These are phyloP conservation scores for Caenorhabditis sp. DNA, from an alignment of 2,888 invertebrate genomes.

Conservation along the genomic window DNA sequence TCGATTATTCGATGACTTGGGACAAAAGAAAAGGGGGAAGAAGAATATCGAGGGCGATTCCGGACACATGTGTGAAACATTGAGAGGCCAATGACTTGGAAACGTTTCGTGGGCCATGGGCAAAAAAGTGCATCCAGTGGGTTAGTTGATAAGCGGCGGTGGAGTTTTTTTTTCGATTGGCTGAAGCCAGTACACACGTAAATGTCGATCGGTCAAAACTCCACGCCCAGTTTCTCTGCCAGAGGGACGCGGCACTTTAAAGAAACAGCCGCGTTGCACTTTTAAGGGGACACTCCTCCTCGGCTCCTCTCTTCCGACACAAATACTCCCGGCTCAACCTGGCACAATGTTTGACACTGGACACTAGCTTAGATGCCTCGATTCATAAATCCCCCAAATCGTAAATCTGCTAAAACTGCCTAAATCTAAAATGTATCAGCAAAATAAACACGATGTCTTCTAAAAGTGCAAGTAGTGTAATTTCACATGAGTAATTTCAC, in stretches of 20 bases:
- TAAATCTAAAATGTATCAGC: not conserved
- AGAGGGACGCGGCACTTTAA: conserved; percentile 4
- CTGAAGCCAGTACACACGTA: conserved; percentile 14
- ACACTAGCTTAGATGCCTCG: not conserved
- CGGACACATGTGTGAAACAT: conserved; percentile 32
- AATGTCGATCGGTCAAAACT: conserved; percentile 35
- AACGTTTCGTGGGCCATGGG: not conserved
- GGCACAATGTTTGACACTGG: conserved; percentile 6
- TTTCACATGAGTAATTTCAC: conserved; percentile 32
- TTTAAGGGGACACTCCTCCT: conserved; percentile 48
- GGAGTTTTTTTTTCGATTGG: conserved; percentile 26
- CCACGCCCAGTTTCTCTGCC: not conserved
- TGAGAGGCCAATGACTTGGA: not conserved
- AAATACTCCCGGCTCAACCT: conserved; percentile 40
- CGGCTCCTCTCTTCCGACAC: not conserved
- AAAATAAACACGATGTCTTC: not conserved
- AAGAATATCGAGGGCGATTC: not conserved
- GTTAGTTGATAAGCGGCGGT: conserved; percentile 36
- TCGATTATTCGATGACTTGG: conserved; percentile 35
- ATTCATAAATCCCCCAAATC: conserved; percentile 6
- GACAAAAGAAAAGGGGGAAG: not conserved
- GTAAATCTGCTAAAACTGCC: not conserved
- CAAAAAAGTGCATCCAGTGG: conserved; percentile 22
- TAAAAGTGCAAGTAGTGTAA: conserved; percentile 4
- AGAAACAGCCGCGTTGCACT: conserved; percentile 46